Base-by-base conservation (phyloP, 2,113 vertebrate genomes). In the Piliocolobus tephrosceles region DNA sequence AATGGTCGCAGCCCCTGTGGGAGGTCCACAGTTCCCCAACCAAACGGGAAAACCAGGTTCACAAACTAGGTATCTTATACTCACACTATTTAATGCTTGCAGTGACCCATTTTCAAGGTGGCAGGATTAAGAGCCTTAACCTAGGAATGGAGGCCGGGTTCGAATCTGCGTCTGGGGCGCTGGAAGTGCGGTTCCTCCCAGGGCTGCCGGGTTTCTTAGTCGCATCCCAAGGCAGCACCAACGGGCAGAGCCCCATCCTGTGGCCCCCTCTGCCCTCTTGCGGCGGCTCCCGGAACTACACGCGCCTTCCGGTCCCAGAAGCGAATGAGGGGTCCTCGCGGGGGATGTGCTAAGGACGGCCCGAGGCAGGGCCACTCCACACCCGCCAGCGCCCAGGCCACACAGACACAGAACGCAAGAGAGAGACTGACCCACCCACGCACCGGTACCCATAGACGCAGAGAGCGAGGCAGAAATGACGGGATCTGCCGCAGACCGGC, bases 231-330 rank as follows among this genome's bases (percentile, higher is more conserved):
- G 16, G 30, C 23, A 9, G 25, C 55, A 13, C 30, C 70, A 2
- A 0, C 5, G 3, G 25, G 43, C 27, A 2, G 25, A 35, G 27
- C 35, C 61, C 70, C n/a, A 5, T 27, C 57, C 27, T 16, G 3
- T 2, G 43, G 83, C 45, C 66, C 30, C 90, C 43, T 47, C 96
- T 84, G 92, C 96, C 96, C 83, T 32, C 97, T 94, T 38, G 80
- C 38, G 94, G 94, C 75, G 1, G 0, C 25, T 35, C 35, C 30
- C 0, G 47, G 78, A 79, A 88, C 79, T 86, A 72, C 96, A 96
- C 73, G 8, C 5, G 10, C 27, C 40, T 9, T 70, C 40, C 35
- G 0, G 35, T 20, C 3, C 3, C 30, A 20, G 43, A 57, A 25
- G 38, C 0, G 75, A 25, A 35, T 0, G 35, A 12, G 23, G n/a